Conservation (phyloP, 92 coral and sea anemone species). For the Nematostella vectensis region DNA sequence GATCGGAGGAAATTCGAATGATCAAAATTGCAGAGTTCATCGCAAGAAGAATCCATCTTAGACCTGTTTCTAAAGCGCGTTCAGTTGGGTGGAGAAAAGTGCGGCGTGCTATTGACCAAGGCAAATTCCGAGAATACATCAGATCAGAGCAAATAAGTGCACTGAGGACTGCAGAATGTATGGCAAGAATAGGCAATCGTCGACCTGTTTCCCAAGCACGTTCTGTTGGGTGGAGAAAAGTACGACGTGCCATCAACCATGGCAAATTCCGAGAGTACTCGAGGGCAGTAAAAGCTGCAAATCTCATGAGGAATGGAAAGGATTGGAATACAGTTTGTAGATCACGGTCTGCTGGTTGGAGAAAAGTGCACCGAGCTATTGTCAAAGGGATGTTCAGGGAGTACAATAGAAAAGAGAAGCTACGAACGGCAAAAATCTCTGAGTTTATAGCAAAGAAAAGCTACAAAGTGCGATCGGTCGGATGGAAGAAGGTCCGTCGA, state of each 20-base stretch:
- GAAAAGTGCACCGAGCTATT: not conserved
- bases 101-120: not conserved
- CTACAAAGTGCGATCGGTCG: too few species aligned
- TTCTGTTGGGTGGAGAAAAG: not conserved
- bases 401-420: not conserved
- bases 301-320: not conserved
- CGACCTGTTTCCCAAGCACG: not conserved
- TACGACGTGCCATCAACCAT: not conserved
- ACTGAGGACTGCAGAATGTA: not conserved
- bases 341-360: not conserved
- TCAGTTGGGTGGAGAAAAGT: not conserved
- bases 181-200: not conserved
- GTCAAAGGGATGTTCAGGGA: not conserved
- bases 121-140: not conserved
- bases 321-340: not conserved
- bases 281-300: not conserved
- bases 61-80: not conserved
- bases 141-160: not conserved
- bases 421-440: too few species aligned
- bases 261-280: not conserved
- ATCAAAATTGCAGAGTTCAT: not conserved
- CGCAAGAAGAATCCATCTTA: not conserved
- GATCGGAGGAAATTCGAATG: not conserved
- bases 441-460: too few species aligned
- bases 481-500: not conserved